phyloP scores from a whole-genome alignment of 2,113 vertebrate species.

The Dicerorhinus sumatrensis region DNA sequence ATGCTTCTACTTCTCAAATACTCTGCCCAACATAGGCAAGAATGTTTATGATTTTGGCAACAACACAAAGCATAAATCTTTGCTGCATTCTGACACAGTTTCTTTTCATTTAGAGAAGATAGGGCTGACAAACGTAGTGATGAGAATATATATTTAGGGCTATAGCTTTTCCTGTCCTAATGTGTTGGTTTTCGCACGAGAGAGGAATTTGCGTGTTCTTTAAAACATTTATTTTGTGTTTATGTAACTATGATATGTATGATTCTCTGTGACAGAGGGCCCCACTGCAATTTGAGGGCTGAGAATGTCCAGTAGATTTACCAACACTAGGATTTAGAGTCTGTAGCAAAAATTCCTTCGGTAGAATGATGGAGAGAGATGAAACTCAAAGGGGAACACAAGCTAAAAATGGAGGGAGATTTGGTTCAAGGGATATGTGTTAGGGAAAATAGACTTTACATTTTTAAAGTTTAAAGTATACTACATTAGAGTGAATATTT shows the following conservation, averaged over 20 bases:
- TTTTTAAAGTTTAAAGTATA: background rate
- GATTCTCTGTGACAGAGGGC: fast-evolving
- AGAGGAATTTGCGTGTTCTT: background rate
- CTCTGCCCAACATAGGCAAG: background rate
- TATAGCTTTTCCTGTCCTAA: background rate
- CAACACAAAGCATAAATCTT: background rate
- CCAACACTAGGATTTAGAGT: background rate
- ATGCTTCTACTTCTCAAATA: background rate
- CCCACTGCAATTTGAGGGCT: background rate
- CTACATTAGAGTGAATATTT: background rate
- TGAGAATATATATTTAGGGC: background rate
- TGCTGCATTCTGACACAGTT: background rate
- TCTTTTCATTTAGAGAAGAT: background rate
- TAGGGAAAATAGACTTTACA: background rate
- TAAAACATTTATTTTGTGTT: background rate
- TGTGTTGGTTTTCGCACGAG: background rate
- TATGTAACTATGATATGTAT: background rate
- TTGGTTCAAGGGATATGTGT: background rate
- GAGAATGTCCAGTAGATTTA: background rate
- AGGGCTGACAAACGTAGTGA: no score
- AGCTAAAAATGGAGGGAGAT: background rate
- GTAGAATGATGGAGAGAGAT: background rate
- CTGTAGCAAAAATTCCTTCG: background rate
- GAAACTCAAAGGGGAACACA: background rate
- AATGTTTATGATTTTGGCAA: background rate